Evolutionary conservation across 1,140 invertebrate genomes (phyloP), one percentile per base, ranked within the genome.

Genomic region (Pygmarrhopalites habei): DNA sequence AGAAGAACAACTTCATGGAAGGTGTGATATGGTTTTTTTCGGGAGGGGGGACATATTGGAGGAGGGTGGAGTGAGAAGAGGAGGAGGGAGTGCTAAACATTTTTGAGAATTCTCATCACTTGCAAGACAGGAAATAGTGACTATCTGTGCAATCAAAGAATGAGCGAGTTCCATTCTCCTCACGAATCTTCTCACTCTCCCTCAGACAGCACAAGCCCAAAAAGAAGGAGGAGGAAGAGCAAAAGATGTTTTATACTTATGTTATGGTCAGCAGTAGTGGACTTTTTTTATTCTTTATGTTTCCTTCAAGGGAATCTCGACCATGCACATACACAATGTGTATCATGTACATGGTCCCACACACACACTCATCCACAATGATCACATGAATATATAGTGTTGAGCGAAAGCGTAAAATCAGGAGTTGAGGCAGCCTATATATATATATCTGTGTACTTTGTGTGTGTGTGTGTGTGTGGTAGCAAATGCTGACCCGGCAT

Each of bases 111-210:
- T 62, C 60, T 39, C 52, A 32, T 35, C 52, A 62, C 51, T 62
- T 62, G 60, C 41, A 28, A 26, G 7, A 47, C 52, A 62, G 60
- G 60, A 62, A 62, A 62, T 62, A 53, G 53, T 55, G 60, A 56
- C 49, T 56, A 55, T 62, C 60, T 55, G 49, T 52, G 60, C 60
- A 62, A 62, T 62, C 60, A 62, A 56, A 62, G 60, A 62, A 52
- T 55, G 53, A 62, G 39, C 19, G 49, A 52, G 49, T 52, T 52
- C 25, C 23, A 62, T 62, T 52, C 60, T 57, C 26, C 35, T 55
- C 60, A 62, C 60, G 60, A 41, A 28, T 52, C 49, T 52, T 26
- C 44, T 46, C 44, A 46, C 44, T 46, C 49, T 30, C 28, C n/a
- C n/a, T 41, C 39, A 12, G 39, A 41, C 39, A 41, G 10, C 39